Conservation (phyloP, 2,888 invertebrate genomes). For the Desoria tigrina region DNA sequence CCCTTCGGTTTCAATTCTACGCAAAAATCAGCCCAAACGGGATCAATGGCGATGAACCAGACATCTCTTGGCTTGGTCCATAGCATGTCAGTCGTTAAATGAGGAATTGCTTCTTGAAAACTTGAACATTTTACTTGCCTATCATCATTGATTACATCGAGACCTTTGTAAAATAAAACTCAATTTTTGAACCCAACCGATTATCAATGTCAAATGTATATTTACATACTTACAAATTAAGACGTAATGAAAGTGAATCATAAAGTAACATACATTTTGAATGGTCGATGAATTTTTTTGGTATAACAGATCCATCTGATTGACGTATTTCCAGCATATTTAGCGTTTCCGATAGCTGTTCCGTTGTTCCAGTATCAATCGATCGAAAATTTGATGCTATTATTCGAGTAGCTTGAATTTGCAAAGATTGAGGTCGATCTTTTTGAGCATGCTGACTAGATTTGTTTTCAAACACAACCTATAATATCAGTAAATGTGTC, state of each 20-base stretch:
- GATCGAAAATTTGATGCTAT: slow-evolving; percentile 66
- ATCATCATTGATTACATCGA: slow-evolving; percentile 28
- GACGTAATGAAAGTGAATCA: too few relatives aligned
- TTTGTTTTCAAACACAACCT: slow-evolving; percentile 78
- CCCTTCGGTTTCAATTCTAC: slow-evolving; percentile 63
- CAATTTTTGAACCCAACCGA: too few relatives aligned
- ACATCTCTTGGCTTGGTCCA: slow-evolving; percentile 86
- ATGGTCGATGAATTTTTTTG: slow-evolving; percentile 77
- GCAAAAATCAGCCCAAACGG: slow-evolving; percentile 89
- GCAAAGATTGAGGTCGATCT: slow-evolving; percentile 83
- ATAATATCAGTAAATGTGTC: too few relatives aligned
- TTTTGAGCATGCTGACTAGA: slow-evolving; percentile 75
- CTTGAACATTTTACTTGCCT: slow-evolving; percentile 31
- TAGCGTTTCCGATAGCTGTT: slow-evolving; percentile 67
- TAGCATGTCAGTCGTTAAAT: slow-evolving; percentile 59
- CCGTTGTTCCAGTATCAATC: slow-evolving; percentile 61
- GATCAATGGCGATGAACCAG: slow-evolving; percentile 83
- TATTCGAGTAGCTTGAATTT: slow-evolving; percentile 74
- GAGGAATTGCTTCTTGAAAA: slow-evolving; percentile 40
- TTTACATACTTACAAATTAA: too few relatives aligned
- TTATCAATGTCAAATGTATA: too few relatives aligned
- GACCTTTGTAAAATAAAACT: slow-evolving; percentile 25
- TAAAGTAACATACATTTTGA: slow-evolving; percentile 46
- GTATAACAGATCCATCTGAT: background rate
- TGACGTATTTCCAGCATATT: background rate